Base-by-base conservation (phyloP, 2,113 vertebrate genomes). In the Gulo gulo region DNA sequence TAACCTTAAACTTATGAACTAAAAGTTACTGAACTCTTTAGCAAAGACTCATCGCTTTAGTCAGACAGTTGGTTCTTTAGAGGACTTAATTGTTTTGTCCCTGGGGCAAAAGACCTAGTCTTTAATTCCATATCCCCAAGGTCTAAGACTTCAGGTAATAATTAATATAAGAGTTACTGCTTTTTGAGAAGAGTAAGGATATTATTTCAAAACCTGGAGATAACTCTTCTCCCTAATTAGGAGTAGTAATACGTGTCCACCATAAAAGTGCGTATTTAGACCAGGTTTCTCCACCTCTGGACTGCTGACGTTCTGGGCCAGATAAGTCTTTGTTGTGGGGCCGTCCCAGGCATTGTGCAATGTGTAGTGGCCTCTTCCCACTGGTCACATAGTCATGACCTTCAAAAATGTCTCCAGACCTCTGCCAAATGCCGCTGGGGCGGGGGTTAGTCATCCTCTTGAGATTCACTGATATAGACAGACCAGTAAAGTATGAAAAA, bases 141-240 rank as follows among this genome's bases (percentile, higher is more conserved):
- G n/a, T 93, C 76, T 95, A 74, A 80, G 65, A 69, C 93, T 45
- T 74, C 24, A 90, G 52, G 26, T 92, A 21, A 79, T 63, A 50
- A 76, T 97, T 81, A 87, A 42, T 88, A 18, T 7, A 73, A 78
- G 52, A 74, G 9, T 96, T 78, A 29, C 42, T 91, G 36, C 23
- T 76, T 91, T 92, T 80, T 89, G 10, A 92, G 14, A 73, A 86
- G 67, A 90, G 85, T 90, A 73, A 80, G 42, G 23, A 76, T 73
- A n/a, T 92, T 82, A 86, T 89, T 88, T 61, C 55, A 18, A 90
- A 91, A 95, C 52, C 74, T 87, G 21, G 26, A 96, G 92, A 80
- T 83, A 79, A 92, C 26, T 94, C 86, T 69, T 85, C 42, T 84
- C 24, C 31, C 42, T 79, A 47, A 50, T 55, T 71, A 57, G 69